Percentiles rank a stretch among this genome's conserved stretches.
phyloP scores from a whole-genome alignment of 2,113 vertebrate species.

The Athene noctua region DNA sequence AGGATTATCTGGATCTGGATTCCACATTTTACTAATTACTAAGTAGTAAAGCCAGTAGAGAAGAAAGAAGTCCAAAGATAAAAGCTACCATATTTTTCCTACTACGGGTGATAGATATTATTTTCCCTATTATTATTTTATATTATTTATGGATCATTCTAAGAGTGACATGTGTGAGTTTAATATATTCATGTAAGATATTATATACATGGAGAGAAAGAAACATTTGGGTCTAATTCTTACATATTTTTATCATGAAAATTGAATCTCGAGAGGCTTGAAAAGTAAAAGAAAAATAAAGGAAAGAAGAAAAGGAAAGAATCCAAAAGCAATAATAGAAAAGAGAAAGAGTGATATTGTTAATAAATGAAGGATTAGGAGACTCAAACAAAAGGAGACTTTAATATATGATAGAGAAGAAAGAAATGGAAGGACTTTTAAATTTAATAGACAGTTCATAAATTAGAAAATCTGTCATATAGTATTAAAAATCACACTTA shows the following conservation, averaged over 20 bases:
- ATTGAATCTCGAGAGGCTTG: not conserved
- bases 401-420: slow-evolving; percentile 57
- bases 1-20: not conserved
- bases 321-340: slow-evolving; percentile 41
- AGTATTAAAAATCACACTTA: slow-evolving; percentile 65
- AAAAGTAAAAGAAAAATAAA: slow-evolving; percentile 40
- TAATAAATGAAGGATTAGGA: slow-evolving; percentile 66
- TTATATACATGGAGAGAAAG: not conserved
- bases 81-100: not conserved
- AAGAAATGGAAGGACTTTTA: slow-evolving; percentile 60
- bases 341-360: slow-evolving; percentile 27
- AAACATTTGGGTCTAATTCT: slow-evolving; percentile 32
- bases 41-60: not conserved
- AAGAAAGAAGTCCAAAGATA: not conserved
- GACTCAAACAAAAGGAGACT: slow-evolving; percentile 50
- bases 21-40: slow-evolving; percentile 15
- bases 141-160: slow-evolving; percentile 9
- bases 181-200: slow-evolving; percentile 30
- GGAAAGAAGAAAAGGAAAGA: not conserved
- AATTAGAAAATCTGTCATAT: slow-evolving; percentile 60
- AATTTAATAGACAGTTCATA: slow-evolving; percentile 65
- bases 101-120: slow-evolving; percentile 8
- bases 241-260: slow-evolving; percentile 39
- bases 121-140: slow-evolving; percentile 36
- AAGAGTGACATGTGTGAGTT: not conserved